phyloP scores from a whole-genome alignment of 64 coral and sea anemone species.

The Stylophora pistillata region DNA sequence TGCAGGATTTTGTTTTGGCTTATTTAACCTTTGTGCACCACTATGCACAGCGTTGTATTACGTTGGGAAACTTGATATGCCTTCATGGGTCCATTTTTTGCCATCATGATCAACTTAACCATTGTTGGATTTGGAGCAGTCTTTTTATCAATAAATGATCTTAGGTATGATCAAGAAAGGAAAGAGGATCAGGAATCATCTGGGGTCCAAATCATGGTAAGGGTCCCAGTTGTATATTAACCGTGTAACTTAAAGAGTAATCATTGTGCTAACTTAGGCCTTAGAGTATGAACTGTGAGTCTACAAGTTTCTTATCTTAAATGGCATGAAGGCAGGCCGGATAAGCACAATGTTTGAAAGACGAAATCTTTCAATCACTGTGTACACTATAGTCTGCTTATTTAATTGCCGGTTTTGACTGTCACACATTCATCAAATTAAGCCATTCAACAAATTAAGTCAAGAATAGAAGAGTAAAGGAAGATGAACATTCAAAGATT shows the following conservation, averaged over 20 bases:
- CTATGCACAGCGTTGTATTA: conserved; percentile 42
- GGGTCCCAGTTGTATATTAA: neutral
- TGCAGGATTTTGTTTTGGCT: conserved; percentile 51
- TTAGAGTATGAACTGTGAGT: too few species aligned
- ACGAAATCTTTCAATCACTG: too few species aligned
- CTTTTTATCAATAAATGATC: conserved; percentile 24
- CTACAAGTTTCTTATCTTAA: too few species aligned
- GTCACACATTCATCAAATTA: too few species aligned
- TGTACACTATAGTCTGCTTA: too few species aligned
- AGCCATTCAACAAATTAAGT: too few species aligned
- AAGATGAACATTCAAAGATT: too few species aligned
- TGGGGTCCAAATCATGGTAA: conserved; percentile 67
- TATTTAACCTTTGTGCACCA: conserved; percentile 48
- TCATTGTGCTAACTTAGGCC: neutral
- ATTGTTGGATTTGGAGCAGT: conserved; percentile 36
- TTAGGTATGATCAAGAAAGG: neutral
- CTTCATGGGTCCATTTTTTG: conserved; percentile 48
- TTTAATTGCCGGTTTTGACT: too few species aligned
- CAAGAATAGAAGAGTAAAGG: too few species aligned
- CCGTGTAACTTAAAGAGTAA: neutral
- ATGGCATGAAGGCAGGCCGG: too few species aligned
- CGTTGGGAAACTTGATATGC: conserved; percentile 33
- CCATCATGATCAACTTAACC: conserved; percentile 47
- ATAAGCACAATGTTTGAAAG: too few species aligned
- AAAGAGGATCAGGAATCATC: conserved; percentile 20